Evolutionary conservation across 2,888 invertebrate species (phyloP), one percentile per base, ranked within the genome.

Genomic region (Lasioglossum leucozonium): DNA sequence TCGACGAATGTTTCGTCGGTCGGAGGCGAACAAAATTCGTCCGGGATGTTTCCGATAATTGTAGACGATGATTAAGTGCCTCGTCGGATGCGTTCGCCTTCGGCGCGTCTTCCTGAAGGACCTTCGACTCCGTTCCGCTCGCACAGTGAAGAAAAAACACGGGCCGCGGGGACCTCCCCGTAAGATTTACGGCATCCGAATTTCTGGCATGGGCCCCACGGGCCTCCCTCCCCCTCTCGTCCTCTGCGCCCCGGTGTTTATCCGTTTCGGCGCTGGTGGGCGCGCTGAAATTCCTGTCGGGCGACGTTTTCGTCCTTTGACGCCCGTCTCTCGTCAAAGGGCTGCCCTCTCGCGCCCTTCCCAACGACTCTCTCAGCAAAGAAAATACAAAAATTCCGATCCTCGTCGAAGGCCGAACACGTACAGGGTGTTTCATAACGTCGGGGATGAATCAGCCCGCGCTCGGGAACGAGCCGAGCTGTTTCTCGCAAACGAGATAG

Each of bases 121-220:
- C 37, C 67, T 79, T 82, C 78, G 77, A 51, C 77, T 74, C 34
- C 55, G 72, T 78, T 80, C 84, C 76, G 42, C 74, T 72, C 72
- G 82, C 82, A 72, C 83, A 82, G 77, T 81, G 77, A 88, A 87
- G 82, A 78, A 82, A 77, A 84, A 86, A 82, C 88, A 81, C 76
- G 81, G 37, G 13, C 73, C 47, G 72, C 74, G 72, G 76, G 82
- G 84, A 82, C 73, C 85, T 74, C 55, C 85, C 55, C 73, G 80
- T 77, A 84, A 92, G 91, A 92, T 92, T 92, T 92, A 92, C 91
- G 91, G 85, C 92, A 84, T 90, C 92, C 85, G 88, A 92, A 91
- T 91, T 91, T 90, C 83, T 88, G 86, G 67, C 78, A 74, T 30
- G 42, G 26, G 26, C 62, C 16, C 62, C 26, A 8, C 22, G 37